phyloP scores from a whole-genome alignment of 2,797 vertebrate species.

The Crocodylus rhombifer region DNA sequence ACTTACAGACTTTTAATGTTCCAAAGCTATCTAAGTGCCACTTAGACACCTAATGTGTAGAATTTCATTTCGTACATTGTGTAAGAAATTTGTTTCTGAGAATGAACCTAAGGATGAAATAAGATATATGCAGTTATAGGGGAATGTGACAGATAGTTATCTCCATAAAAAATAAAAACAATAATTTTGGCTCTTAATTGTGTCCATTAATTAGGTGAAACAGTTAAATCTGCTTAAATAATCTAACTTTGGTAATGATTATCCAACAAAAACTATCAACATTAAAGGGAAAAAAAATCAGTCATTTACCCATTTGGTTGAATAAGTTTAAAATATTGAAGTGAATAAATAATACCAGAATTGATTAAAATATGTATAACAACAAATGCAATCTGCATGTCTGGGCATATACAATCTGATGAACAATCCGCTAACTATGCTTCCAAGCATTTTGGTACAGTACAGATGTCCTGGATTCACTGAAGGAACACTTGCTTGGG shows the following conservation, averaged over 20 bases:
- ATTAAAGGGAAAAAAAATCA: not conserved
- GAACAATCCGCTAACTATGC: too few relatives aligned
- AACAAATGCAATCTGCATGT: not conserved
- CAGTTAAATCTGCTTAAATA: not conserved
- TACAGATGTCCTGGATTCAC: too few relatives aligned
- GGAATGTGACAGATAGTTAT: not conserved
- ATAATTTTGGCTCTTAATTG: not conserved
- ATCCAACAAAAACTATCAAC: not conserved
- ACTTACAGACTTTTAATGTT: too few relatives aligned
- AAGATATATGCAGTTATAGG: not conserved
- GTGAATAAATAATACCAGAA: not conserved
- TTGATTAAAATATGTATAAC: not conserved
- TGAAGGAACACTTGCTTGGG: too few relatives aligned
- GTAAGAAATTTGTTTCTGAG: not conserved
- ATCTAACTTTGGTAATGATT: not conserved
- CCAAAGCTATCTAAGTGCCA: too few relatives aligned
- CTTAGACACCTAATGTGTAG: too few relatives aligned
- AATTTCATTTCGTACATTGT: not conserved
- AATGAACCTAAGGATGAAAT: not conserved
- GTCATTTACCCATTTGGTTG: fast-evolving
- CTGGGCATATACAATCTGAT: too few relatives aligned
- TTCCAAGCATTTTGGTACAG: too few relatives aligned
- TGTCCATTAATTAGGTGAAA: not conserved
- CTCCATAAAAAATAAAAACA: not conserved
- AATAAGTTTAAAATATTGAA: not conserved